phyloP scores from a whole-genome alignment of 2,797 vertebrate genomes.

The Kryptopterus vitreolus region DNA sequence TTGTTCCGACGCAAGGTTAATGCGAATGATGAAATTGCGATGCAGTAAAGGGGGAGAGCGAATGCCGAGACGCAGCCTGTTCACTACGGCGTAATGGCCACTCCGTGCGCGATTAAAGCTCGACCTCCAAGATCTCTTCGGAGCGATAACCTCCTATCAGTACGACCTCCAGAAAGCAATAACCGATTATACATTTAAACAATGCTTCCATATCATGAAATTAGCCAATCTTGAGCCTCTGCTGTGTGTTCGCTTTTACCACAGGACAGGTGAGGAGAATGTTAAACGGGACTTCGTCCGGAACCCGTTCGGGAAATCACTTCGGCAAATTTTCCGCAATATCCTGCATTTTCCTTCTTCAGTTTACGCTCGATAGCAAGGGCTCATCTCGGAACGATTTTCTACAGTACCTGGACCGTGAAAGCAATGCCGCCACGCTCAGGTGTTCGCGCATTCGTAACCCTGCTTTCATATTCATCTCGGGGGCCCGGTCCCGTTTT shows the following conservation, averaged over 20 bases:
- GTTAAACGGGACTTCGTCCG: not conserved
- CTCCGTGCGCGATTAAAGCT: slow-evolving; percentile 22
- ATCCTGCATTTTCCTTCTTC: no score
- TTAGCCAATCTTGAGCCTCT: not conserved
- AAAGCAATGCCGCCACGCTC: not conserved
- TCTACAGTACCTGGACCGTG: no score
- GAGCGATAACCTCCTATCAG: not conserved
- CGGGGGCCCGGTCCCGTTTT: not conserved
- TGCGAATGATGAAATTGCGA: slow-evolving; percentile 62
- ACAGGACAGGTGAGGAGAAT: no score
- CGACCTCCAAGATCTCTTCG: slow-evolving; percentile 28
- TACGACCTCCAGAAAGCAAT: slow-evolving; percentile 30
- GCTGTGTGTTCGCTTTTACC: no score
- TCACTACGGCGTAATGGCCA: slow-evolving; percentile 15
- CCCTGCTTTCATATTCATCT: slow-evolving; percentile 21
- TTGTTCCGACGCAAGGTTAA: slow-evolving; percentile 59
- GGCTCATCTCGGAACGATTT: no score
- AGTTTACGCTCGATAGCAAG: no score
- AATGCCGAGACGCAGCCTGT: not conserved
- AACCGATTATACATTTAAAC: not conserved
- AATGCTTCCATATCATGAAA: not conserved
- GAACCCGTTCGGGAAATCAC: not conserved
- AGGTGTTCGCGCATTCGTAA: not conserved
- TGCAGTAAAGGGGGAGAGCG: slow-evolving; percentile 58
- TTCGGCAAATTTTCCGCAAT: not conserved